These are phyloP conservation scores for Spongilla lacustris DNA, from an alignment of 37 sponge, comb jelly and placozoan species.

Conservation along the genomic window DNA sequence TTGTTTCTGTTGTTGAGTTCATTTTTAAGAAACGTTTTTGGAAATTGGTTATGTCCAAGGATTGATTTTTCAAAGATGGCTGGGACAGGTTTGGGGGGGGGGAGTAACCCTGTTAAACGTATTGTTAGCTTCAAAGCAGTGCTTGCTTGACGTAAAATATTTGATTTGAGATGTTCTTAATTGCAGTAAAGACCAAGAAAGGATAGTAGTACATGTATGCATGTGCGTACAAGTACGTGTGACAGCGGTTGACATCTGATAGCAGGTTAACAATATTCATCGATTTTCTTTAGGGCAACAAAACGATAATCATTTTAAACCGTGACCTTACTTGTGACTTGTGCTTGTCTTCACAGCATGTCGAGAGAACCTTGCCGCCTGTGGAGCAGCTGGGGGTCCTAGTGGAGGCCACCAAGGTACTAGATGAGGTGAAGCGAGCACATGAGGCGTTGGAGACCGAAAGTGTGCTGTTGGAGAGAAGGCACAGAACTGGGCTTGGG, in stretches of 20 bases:
- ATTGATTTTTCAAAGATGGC: neutral
- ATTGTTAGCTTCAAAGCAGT: no score
- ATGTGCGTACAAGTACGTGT: neutral
- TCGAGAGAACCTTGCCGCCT: neutral
- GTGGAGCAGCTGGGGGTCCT: neutral
- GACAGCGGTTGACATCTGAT: neutral
- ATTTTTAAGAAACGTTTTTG: neutral
- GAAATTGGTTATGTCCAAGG: neutral
- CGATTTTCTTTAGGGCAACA: neutral
- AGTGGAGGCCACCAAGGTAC: neutral
- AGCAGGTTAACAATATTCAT: neutral
- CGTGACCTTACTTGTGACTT: neutral
- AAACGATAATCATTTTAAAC: neutral
- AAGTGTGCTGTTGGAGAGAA: neutral
- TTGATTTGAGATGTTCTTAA: no score
- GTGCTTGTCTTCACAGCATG: neutral
- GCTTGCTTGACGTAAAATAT: no score
- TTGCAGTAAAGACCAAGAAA: no score
- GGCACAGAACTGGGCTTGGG: neutral
- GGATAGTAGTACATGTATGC: no score
- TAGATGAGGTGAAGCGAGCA: neutral
- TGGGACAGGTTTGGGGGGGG: no score
- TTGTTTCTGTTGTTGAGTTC: conserved; percentile 7
- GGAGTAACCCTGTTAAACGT: no score
- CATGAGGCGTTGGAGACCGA: neutral